Evolutionary conservation across 1,140 invertebrate species (phyloP), one percentile per base, ranked within the genome.

Genomic region (Drosophila leontia): DNA sequence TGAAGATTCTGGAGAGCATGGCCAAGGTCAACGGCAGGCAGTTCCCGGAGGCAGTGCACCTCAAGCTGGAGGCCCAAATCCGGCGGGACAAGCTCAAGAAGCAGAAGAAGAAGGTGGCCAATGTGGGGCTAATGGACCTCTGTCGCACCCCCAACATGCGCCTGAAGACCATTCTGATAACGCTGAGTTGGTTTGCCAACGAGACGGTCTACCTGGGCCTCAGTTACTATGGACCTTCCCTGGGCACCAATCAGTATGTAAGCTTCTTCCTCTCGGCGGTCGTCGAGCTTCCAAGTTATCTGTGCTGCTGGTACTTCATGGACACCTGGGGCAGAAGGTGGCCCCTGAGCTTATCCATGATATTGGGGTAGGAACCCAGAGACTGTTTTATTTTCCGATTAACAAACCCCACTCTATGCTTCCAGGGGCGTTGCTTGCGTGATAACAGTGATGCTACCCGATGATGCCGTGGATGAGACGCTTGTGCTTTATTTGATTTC

Each of bases 61-160:
- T 94, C 44, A 96, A 96, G 87, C 87, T 97, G 8, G 94, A 96
- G 92, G 94, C 95, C 76, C 87, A 91, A 64, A 92, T 93, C 9
- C 67, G 62, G 6, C 50, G 83, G 11, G 80, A 93, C 34, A 94
- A 92, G 19, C 95, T 76, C 92, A 94, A 1, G 93, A 81, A 81
- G 37, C 94, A 82, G 95, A 96, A 82, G 94, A 95, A 79, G 92
- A 94, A 79, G 93, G 94, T 91, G 76, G 95, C 61, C 92, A 95
- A 95, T 56, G 95, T 95, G 7, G 96, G 96, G 26, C 94, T 97
- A 3, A 93, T 95, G 42, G 95, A 96, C 45, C 93, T 98, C 3
- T 98, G 96, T 58, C 82, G 86, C 77, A 97, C 97, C 1, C 97
- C 97, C 1, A 98, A 98, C 92, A 97, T 98, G 96, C 93, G 97